These are phyloP conservation scores for Autographa gamma DNA, from an alignment of 2,888 invertebrate genomes.

Conservation along the genomic window DNA sequence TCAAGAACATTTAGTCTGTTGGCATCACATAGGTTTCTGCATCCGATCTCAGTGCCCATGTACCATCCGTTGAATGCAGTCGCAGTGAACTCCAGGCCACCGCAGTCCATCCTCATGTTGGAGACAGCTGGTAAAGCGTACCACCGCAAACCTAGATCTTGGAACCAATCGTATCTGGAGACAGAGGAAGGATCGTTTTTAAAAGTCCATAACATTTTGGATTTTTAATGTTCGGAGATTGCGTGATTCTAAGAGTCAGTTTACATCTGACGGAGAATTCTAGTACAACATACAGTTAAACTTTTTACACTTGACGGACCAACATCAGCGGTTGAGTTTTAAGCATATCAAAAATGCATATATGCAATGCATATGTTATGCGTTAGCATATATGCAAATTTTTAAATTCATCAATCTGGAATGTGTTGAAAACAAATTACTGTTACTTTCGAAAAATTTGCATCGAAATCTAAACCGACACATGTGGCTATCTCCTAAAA, in stretches of 20 bases:
- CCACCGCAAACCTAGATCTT: constrained; percentile 95
- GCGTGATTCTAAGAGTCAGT: no score
- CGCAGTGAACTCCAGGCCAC: constrained; percentile 97
- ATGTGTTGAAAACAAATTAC: background rate
- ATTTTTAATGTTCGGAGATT: background rate
- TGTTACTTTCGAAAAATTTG: background rate
- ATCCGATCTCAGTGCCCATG: constrained; percentile 98
- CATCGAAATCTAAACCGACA: background rate
- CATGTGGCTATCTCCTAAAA: background rate
- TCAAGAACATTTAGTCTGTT: constrained; percentile 95
- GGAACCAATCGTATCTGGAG: constrained; percentile 96
- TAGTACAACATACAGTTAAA: no score
- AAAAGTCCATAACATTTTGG: background rate
- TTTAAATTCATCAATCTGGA: no score
- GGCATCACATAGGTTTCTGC: constrained; percentile 95
- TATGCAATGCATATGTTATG: no score
- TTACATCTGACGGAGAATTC: no score
- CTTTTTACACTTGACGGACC: no score
- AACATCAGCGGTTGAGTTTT: no score
- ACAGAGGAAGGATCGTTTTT: background rate
- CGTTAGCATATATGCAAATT: no score
- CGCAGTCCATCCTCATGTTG: constrained; percentile 97
- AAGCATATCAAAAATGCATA: no score
- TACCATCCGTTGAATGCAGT: constrained; percentile 99
- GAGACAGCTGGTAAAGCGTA: constrained; percentile 96